Base-by-base conservation (phyloP, 1,140 invertebrate genomes). In the Tetramorium alpestre region DNA sequence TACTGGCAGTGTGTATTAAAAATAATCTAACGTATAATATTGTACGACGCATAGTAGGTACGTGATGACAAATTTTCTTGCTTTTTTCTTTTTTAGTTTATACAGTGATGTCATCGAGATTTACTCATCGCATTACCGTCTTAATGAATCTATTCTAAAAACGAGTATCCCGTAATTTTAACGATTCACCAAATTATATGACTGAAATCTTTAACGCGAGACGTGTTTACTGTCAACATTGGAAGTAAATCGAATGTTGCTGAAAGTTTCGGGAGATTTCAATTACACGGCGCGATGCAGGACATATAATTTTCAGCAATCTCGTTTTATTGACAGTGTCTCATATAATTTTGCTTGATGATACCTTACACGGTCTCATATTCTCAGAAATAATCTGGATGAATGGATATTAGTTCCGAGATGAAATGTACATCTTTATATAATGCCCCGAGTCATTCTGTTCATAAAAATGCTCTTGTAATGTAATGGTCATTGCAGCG, bases 1-100 rank as follows among this genome's bases (percentile, higher is more conserved):
- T 88, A 88, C 72, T 86, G 87, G 38, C 22, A 54, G 18, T 65
- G 60, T 28, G 65, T 38, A 67, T 28, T 73, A 84, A 54, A 38
- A 86, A 72, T 89, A 88, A 49, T 51, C 18, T 58, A 11, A 47
- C 58, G n/a, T 41, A 18, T 51, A 58, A 38, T 70, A 85, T 85
- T 65, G 44, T 18, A 58, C 25, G 13, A 44, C 1, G 49, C 77
- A 67, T 60, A 47, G 41, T 33, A 33, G 28, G 28, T 38, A 22
- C 38, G 54, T 22, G 38, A 54, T 60, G 80, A 88, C 65, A 69
- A n/a, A 44, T 56, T 56, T 54, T 18, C 10, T 60, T 47, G 6
- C 5, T 1, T 33, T 60, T 38, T 82, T 33, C 3, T 67, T 86
- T 33, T 86, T 81, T 47, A 16, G 11, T 33, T 65, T 44, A 47